A percentile compares a stretch with the other conserved stretches of the same genome.
Evolutionary conservation across 1,140 invertebrate species (phyloP).

Genomic region (Drosophila kepulauana): DNA sequence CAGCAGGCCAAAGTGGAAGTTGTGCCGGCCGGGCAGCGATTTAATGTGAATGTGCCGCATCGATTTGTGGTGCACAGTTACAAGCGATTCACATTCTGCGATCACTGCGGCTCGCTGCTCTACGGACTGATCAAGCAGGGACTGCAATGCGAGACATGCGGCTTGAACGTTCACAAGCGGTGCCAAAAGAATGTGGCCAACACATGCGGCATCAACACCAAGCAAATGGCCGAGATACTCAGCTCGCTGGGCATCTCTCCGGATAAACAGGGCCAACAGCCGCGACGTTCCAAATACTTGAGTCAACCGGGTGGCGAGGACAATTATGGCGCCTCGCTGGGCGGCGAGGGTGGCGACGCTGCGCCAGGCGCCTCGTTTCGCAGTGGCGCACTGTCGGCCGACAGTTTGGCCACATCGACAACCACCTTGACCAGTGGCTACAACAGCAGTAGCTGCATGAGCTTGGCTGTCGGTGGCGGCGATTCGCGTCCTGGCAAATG

Average conservation of each 20-base stretch:
- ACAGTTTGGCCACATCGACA: slow-evolving; percentile 70
- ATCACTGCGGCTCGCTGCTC: slow-evolving; percentile 96
- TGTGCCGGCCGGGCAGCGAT: slow-evolving; percentile 90
- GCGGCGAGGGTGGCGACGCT: slow-evolving; percentile 59
- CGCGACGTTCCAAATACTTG: slow-evolving; percentile 88
- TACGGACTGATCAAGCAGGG: slow-evolving; percentile 99
- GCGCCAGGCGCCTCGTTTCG: slow-evolving; percentile 73
- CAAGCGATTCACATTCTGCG: slow-evolving; percentile 99
- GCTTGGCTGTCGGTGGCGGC: slow-evolving; percentile 57
- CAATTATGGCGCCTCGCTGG: slow-evolving; percentile 83
- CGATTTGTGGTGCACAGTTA: slow-evolving; percentile 97
- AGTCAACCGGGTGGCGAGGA: slow-evolving; percentile 86
- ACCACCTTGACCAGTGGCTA: slow-evolving; percentile 73
- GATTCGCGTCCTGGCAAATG: slow-evolving; percentile 87
- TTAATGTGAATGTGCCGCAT: slow-evolving; percentile 99
- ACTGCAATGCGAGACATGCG: slow-evolving; percentile 98
- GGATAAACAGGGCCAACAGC: slow-evolving; percentile 91
- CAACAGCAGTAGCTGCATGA: slow-evolving; percentile 73
- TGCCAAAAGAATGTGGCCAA: slow-evolving; percentile 99
- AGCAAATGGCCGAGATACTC: slow-evolving; percentile 97
- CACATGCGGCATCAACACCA: slow-evolving; percentile 99
- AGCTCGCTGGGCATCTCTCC: slow-evolving; percentile 96
- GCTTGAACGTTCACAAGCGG: slow-evolving; percentile 99
- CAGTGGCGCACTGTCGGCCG: slow-evolving; percentile 64
- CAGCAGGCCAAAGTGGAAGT: slow-evolving; percentile 84